Base-by-base conservation (phyloP, 2,888 invertebrate genomes). In the Pemphredon lugubris region DNA sequence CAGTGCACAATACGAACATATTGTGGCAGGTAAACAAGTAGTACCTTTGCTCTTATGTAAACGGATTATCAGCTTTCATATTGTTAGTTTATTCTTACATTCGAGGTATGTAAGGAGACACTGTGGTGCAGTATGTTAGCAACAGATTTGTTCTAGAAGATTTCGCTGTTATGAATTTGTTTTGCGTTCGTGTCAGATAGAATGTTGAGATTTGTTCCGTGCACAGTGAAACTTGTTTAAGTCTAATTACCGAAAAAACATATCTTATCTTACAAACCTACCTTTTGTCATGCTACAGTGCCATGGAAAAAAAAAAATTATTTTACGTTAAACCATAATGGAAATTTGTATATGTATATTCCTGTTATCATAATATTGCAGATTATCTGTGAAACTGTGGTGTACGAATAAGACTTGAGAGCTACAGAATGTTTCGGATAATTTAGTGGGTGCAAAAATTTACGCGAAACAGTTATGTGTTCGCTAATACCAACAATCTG, bases 401-500 rank as follows among this genome's bases (percentile, higher is more conserved):
- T n/a, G n/a, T n/a, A n/a, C 30, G 6, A 13, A 6, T 39, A 21
- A 20, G 20, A 16, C 18, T 44, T 20, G 26, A 20, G 37, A 5
- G 21, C 26, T 9, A 20, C 32, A 30, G 13, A 30, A n/a, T 20
- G n/a, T 34, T 47, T 30, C 18, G 7, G 11, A 45, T 47, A 37
- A 53, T 20, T 30, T 47, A 48, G 16, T 42, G 1, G 32, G 16
- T 45, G 30, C 26, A 30, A 44, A 47, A 20, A 34, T 18, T 16
- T 11, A 37, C 26, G 0, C 58, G 1, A 48, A 55, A 61, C 55
- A 71, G 50, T 73, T 63, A 81, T 80, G 81, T 44, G 65, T 26
- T n/a, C 45, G 42, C 16, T 54, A 53, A 65, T 59, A 63, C 60
- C 75, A 66, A 71, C 68, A 51, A 79, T 83, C 45, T 83, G 82